Base-by-base conservation (phyloP, 2,888 invertebrate genomes). In the Tetrapedia diversipes region DNA sequence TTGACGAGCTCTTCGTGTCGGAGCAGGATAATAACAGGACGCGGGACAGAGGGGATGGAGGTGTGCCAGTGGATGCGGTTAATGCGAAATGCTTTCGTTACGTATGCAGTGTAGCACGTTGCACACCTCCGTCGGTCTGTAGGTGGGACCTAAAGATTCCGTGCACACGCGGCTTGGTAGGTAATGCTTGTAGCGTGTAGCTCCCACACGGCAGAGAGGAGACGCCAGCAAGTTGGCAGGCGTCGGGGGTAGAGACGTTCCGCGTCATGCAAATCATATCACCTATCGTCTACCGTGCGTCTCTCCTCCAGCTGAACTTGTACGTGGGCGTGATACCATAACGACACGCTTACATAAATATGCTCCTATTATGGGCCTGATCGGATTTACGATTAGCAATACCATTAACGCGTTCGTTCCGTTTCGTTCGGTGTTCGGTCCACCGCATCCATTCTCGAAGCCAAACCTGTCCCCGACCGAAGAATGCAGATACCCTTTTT, bases 201-300 rank as follows among this genome's bases (percentile, higher is more conserved):
- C 70, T 68, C 57, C 74, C 45, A 64, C 64, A 67, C 69, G 56
- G 65, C 69, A 79, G 78, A 79, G 78, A 80, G 69, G 77, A 84
- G 80, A 83, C 74, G 65, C 72, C 61, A 74, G 80, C 65, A 67
- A 83, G 81, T 78, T 85, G 79, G 80, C 81, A 79, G 66, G 69
- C 79, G 78, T 71, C 75, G 76, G 83, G 63, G 82, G 82, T 86
- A 85, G 85, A 85, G 85, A 83, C 81, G 78, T 74, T 86, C 82
- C 81, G 79, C 86, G 83, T 86, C 88, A 90, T 90, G 90, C 89
- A 90, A 90, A 90, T 90, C 89, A 83, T 88, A 89, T 88, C 89
- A 82, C 86, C 7, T 86, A 86, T 83, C 82, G 83, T 83, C 84
- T 79, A 82, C 73, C 70, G 70, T 69, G 63, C 69, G 77, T 84